A percentile compares a stretch with the other conserved stretches of the same genome.
Conservation (phyloP, 1,140 invertebrate genomes). For the Triops longicaudatus region DNA sequence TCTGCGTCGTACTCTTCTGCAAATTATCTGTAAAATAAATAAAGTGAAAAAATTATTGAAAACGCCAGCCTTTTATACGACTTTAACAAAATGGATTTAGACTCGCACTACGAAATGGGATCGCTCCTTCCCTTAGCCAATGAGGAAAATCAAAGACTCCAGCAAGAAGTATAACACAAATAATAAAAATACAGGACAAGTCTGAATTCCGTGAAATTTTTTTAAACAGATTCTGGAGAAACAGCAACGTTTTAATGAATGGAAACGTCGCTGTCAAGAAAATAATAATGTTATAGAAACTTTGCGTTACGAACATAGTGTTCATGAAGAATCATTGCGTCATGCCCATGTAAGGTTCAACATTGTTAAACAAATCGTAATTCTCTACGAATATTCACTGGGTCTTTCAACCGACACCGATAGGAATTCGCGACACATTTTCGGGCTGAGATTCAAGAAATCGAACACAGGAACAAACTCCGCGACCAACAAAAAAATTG, state of each 20-base stretch:
- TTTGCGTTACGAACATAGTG: not conserved
- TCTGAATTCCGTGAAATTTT: not conserved
- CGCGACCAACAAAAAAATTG: not conserved
- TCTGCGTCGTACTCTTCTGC: too few relatives aligned
- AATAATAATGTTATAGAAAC: not conserved
- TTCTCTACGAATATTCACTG: not conserved
- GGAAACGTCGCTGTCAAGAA: not conserved
- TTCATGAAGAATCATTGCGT: not conserved
- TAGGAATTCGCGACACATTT: not conserved
- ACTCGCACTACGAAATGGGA: not conserved
- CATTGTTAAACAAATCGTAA: not conserved
- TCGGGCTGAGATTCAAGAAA: not conserved
- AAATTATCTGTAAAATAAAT: too few relatives aligned
- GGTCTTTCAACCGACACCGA: not conserved
- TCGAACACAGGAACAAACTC: not conserved
- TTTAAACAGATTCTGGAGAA: not conserved
- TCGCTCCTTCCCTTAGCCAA: not conserved
- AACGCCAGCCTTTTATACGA: not conserved
- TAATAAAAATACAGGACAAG: not conserved
- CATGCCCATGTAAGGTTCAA: not conserved
- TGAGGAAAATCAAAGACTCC: not conserved
- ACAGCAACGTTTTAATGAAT: not conserved
- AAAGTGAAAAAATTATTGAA: too few relatives aligned
- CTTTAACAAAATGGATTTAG: not conserved
- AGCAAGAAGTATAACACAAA: not conserved